Evolutionary conservation across 2,113 vertebrate genomes (phyloP).

Genomic region (Coptodon bakossiorum): DNA sequence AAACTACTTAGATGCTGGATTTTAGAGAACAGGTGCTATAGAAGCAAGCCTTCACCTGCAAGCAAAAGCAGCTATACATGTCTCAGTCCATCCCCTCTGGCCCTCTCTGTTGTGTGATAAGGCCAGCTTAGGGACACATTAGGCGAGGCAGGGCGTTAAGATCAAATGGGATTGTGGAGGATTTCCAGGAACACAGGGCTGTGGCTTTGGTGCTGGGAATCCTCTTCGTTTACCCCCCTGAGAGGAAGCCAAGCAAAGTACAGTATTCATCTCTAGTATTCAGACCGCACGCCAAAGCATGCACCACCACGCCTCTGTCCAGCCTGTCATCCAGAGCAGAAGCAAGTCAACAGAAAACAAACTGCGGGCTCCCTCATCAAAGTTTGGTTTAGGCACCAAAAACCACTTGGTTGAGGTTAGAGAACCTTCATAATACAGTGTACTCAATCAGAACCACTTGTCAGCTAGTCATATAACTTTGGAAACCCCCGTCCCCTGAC

Average conservation of each 20-base stretch:
- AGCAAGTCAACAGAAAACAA: not conserved
- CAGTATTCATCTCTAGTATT: constrained; percentile 18
- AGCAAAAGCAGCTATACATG: not conserved
- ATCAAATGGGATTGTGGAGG: constrained; percentile 54
- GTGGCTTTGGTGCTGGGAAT: constrained; percentile 48
- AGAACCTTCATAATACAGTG: not conserved
- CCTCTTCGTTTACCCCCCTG: constrained; percentile 30
- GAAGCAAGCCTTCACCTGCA: not conserved
- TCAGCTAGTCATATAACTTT: not conserved
- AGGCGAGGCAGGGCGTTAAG: constrained; percentile 46
- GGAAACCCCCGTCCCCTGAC: not conserved
- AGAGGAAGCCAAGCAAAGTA: constrained; percentile 17
- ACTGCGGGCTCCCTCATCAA: not conserved
- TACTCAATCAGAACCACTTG: not conserved
- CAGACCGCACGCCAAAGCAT: not conserved
- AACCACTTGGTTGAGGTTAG: not conserved
- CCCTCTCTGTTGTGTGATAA: constrained; percentile 38
- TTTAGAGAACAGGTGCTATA: not conserved
- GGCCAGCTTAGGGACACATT: constrained; percentile 58
- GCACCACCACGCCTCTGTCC: not conserved
- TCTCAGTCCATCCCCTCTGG: not conserved
- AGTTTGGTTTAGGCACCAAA: not conserved
- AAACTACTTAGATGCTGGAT: not conserved
- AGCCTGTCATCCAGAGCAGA: not conserved
- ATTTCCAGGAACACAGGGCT: constrained; percentile 48